Conservation (phyloP, 2,113 vertebrate species). For the Columba janthina region DNA sequence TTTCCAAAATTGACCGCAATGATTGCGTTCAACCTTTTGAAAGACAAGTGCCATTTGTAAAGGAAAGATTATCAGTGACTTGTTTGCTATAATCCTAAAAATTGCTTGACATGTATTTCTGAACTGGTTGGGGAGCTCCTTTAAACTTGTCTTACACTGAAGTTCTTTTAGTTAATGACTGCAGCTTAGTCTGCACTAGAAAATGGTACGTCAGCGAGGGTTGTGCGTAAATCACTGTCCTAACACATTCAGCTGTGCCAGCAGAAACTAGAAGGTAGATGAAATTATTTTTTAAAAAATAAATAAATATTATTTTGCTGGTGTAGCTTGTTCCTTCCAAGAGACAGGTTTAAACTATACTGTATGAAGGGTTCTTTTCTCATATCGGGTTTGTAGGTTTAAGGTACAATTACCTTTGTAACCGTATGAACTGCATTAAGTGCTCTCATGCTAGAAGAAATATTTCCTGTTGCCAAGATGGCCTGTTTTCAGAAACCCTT, state of each 20-base stretch:
- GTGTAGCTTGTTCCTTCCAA: conserved; percentile 1
- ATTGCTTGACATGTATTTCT: neutral
- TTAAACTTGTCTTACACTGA: neutral
- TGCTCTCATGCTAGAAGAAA: neutral
- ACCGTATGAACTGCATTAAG: neutral
- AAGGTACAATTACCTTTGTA: neutral
- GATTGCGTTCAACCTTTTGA: neutral
- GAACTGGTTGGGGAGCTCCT: conserved; percentile 1
- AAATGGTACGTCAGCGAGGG: conserved; percentile 16
- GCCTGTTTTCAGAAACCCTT: neutral
- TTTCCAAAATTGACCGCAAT: neutral
- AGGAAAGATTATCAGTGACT: neutral
- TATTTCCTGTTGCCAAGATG: neutral
- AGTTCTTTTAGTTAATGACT: conserved; percentile 36
- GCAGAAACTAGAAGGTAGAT: conserved; percentile 24
- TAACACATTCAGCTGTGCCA: conserved; percentile 28
- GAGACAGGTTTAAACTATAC: neutral
- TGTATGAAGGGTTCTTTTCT: neutral
- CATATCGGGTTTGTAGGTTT: neutral
- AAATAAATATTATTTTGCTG: neutral
- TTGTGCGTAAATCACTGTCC: conserved; percentile 16
- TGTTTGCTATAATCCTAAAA: neutral
- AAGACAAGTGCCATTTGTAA: neutral
- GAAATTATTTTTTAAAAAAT: neutral
- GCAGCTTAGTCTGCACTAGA: conserved; percentile 30